These are phyloP conservation scores for Leptopilina boulardi DNA, from an alignment of 1,140 invertebrate genomes.

Conservation along the genomic window DNA sequence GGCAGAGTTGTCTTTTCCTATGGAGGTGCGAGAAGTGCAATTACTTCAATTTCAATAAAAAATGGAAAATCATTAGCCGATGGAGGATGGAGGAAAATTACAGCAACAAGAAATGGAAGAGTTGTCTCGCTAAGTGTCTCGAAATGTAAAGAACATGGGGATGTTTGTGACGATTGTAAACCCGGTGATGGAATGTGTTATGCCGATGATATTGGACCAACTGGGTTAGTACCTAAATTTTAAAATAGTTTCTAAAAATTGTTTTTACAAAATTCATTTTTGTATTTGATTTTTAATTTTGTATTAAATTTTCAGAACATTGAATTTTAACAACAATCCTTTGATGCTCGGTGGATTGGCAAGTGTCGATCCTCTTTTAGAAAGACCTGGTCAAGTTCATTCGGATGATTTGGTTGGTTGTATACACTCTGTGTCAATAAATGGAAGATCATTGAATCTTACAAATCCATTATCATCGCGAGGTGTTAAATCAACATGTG, in stretches of 20 bases:
- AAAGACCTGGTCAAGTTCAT: conserved; percentile 90
- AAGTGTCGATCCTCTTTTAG: conserved; percentile 88
- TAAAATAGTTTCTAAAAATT: conserved; percentile 21
- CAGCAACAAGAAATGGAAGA: conserved; percentile 90
- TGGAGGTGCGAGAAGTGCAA: conserved; percentile 90
- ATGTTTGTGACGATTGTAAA: conserved; percentile 89
- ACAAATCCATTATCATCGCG: conserved; percentile 84
- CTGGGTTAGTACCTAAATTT: conserved; percentile 80
- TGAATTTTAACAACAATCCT: conserved; percentile 94
- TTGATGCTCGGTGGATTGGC: conserved; percentile 90
- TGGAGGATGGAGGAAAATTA: conserved; percentile 94
- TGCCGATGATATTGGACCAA: conserved; percentile 88
- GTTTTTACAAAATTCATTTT: conserved; percentile 34
- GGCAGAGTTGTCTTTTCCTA: conserved; percentile 92
- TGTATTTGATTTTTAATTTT: conserved; percentile 37
- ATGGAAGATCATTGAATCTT: conserved; percentile 88
- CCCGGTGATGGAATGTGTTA: conserved; percentile 89
- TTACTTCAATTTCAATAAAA: conserved; percentile 85
- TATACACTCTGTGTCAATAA: conserved; percentile 91
- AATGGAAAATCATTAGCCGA: conserved; percentile 83
- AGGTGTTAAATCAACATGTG: conserved; percentile 86
- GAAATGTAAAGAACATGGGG: conserved; percentile 88
- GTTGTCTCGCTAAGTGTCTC: conserved; percentile 90
- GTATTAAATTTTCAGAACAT: conserved; percentile 80
- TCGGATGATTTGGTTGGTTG: conserved; percentile 96